Conservation (phyloP, 2,113 vertebrate genomes). For the Aspidoscelis tigris region DNA sequence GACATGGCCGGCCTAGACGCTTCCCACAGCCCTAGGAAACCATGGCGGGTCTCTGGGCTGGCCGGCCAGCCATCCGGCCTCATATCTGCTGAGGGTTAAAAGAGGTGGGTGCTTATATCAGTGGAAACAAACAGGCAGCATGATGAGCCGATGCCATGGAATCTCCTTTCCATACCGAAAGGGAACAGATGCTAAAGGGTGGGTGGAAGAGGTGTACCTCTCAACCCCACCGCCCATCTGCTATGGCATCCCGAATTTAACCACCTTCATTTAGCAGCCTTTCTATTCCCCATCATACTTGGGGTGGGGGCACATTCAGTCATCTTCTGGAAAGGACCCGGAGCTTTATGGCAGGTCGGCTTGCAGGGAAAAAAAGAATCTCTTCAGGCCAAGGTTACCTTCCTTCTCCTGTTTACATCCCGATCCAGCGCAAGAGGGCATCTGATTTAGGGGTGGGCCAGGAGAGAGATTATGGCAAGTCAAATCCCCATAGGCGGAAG, state of each 20-base stretch:
- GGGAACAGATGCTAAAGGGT: too few species aligned
- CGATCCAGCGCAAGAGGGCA: not conserved
- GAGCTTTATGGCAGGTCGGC: too few species aligned
- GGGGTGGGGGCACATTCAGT: not conserved
- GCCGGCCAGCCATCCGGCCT: not conserved
- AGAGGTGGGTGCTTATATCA: too few species aligned
- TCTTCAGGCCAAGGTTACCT: not conserved
- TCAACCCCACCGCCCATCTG: not conserved
- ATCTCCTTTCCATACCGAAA: not conserved
- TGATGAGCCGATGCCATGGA: not conserved
- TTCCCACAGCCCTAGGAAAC: not conserved
- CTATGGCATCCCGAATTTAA: not conserved
- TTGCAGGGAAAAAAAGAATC: too few species aligned
- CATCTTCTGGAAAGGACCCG: conserved; percentile 9
- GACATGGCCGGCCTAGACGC: not conserved
- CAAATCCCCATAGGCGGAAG: not conserved
- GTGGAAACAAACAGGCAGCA: not conserved
- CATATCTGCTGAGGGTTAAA: not conserved
- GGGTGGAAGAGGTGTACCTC: too few species aligned
- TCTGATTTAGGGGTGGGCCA: not conserved
- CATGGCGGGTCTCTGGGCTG: not conserved
- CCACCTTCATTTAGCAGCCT: not conserved
- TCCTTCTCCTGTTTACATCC: not conserved
- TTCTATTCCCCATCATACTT: not conserved
- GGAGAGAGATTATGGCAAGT: not conserved